Base-by-base conservation (phyloP, 2,888 invertebrate species). In the Buathra laborator region DNA sequence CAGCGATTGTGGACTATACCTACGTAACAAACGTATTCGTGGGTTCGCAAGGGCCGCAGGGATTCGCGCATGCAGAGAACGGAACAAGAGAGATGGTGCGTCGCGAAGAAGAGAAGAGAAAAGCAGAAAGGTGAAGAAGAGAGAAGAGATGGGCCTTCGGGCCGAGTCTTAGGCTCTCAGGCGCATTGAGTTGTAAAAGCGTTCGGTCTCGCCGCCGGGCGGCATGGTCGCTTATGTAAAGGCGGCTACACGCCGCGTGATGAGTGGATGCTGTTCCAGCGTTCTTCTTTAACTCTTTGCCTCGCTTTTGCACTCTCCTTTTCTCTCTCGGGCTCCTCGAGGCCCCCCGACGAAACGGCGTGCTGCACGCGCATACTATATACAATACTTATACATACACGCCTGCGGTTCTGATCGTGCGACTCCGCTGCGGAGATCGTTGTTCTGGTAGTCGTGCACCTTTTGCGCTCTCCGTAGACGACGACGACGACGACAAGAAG, bases 141-240 rank as follows among this genome's bases (percentile, higher is more conserved):
- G 85, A 86, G 82, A 81, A 83, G 85, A 64, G 72, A 56, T 44
- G 75, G 84, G 87, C 79, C 81, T 84, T 83, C 75, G 76, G 85
- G 75, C 64, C 66, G 83, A 80, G 79, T 44, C 72, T 70, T 83
- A 82, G 77, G 89, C 89, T 91, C 90, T 88, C 89, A 85, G 89
- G 88, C 87, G 91, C 93, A 94, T 94, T 94, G 93, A 93, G 94
- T 94, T 93, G 94, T 94, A 94, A 94, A 93, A 93, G 93, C 93
- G 92, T 91, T 92, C 90, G 93, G 90, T 91, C 91, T 92, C 91
- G 91, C 92, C 92, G 93, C 91, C 91, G 90, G 91, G 92, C 92
- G 92, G 93, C 93, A 92, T 90, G 90, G 91, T 91, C 92, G 92
- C 92, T 93, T 94, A 93, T 93, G 94, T 93, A 93, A 94, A 94